A percentile compares a stretch with the other conserved stretches of the same genome.
Evolutionary conservation across 2,797 vertebrate genomes (phyloP).

Genomic region (Melanotaenia pygmaea): DNA sequence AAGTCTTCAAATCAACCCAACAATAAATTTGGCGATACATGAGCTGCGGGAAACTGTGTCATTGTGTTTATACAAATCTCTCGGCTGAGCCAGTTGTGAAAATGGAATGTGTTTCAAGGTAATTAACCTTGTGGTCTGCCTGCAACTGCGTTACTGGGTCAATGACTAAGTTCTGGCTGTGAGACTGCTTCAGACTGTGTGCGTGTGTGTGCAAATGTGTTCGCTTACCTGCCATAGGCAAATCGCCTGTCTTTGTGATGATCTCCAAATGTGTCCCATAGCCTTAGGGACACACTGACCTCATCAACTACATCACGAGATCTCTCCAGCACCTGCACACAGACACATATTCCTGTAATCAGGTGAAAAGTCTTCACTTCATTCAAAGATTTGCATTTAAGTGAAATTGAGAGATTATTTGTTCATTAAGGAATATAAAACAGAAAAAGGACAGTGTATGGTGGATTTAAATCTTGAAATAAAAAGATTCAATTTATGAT

Average conservation of each 20-base stretch:
- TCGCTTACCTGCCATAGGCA: conserved; percentile 87
- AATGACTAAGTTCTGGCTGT: conserved; percentile 49
- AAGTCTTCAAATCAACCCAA: neutral
- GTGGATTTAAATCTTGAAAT: neutral
- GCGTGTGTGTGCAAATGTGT: neutral
- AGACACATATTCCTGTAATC: conserved; percentile 33
- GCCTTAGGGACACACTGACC: conserved; percentile 88
- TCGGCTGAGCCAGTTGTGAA: conserved; percentile 24
- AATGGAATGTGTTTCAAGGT: conserved; percentile 24
- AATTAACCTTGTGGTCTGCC: conserved; percentile 41
- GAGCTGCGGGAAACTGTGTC: conserved; percentile 33
- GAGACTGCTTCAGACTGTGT: conserved; percentile 8
- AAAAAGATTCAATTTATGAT: conserved; percentile 5
- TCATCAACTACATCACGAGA: conserved; percentile 90
- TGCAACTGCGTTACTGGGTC: conserved; percentile 58
- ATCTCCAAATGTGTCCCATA: conserved; percentile 91
- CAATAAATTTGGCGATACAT: conserved; percentile 15
- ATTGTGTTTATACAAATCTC: conserved; percentile 27
- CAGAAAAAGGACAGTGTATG: neutral
- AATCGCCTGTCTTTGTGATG: conserved; percentile 91
- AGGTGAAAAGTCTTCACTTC: conserved; percentile 17
- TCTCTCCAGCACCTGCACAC: conserved; percentile 86
- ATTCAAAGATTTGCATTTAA: conserved; percentile 24
- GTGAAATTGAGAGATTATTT: conserved; percentile 22
- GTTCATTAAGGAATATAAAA: neutral